phyloP scores from a whole-genome alignment of 2,113 vertebrate species.

The Arizona elegans region DNA sequence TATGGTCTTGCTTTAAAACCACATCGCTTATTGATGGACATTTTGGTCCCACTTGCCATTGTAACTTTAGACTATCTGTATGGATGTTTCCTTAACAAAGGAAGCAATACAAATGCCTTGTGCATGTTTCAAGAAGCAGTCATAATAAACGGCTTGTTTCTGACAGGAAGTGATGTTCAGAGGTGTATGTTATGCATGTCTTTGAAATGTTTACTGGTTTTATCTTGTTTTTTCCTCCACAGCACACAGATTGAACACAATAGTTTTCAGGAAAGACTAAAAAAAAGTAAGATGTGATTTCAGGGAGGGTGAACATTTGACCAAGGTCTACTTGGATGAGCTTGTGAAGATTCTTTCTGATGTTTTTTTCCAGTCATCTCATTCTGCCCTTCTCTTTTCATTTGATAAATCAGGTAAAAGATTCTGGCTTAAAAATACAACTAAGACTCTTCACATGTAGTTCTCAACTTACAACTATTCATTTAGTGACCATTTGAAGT shows the following conservation, averaged over 20 bases:
- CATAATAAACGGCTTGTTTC: neutral
- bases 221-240: neutral
- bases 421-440: neutral
- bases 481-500: neutral
- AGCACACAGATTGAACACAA: neutral
- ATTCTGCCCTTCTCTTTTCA: neutral
- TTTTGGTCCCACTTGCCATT: neutral
- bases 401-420: neutral
- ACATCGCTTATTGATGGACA: neutral
- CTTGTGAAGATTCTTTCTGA: neutral
- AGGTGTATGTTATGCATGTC: neutral
- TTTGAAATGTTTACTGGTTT: neutral
- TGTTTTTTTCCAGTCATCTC: neutral
- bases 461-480: neutral
- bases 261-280: neutral
- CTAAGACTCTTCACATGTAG: neutral
- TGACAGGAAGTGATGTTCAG: neutral
- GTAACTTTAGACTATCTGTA: neutral
- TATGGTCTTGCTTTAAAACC: neutral
- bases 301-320: neutral
- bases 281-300: neutral
- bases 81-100: neutral
- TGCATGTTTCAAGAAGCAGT: neutral
- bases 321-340: neutral
- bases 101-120: neutral